Percentiles rank a stretch among this genome's conserved stretches.
phyloP scores from a whole-genome alignment of 2,888 invertebrate species.

The Hymenopus coronatus region DNA sequence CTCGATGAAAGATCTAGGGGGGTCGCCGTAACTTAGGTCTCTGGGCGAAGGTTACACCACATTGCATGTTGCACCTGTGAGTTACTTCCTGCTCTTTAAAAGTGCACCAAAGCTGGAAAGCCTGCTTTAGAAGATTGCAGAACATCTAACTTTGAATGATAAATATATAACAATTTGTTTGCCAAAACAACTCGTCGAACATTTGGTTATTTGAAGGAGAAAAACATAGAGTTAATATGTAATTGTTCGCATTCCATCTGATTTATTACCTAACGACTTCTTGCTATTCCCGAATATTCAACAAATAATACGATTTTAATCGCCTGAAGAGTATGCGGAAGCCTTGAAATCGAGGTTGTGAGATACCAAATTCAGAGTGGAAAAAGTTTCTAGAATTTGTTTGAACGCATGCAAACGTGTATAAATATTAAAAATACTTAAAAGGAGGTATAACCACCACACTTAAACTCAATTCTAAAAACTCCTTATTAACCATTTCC shows the following conservation, averaged over 20 bases:
- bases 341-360: background rate
- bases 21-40: too few species aligned
- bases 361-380: background rate
- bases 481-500: too few species aligned
- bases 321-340: background rate
- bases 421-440: background rate
- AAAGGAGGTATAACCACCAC: background rate
- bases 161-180: background rate
- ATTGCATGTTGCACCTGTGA: too few species aligned
- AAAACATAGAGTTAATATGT: background rate
- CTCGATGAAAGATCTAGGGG: too few species aligned
- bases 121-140: background rate
- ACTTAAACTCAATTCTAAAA: too few species aligned
- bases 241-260: background rate
- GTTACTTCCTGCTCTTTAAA: too few species aligned
- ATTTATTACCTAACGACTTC: background rate
- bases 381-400: background rate
- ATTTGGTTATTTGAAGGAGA: background rate
- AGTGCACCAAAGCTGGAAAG: too few species aligned
- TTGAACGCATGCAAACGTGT: background rate
- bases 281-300: background rate
- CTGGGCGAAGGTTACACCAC: too few species aligned
- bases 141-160: background rate
- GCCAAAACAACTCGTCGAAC: background rate
- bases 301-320: background rate